A percentile compares a stretch with the other conserved stretches of the same genome.
Conservation (phyloP, 2,888 invertebrate genomes). For the Ichneumoninae sp. region DNA sequence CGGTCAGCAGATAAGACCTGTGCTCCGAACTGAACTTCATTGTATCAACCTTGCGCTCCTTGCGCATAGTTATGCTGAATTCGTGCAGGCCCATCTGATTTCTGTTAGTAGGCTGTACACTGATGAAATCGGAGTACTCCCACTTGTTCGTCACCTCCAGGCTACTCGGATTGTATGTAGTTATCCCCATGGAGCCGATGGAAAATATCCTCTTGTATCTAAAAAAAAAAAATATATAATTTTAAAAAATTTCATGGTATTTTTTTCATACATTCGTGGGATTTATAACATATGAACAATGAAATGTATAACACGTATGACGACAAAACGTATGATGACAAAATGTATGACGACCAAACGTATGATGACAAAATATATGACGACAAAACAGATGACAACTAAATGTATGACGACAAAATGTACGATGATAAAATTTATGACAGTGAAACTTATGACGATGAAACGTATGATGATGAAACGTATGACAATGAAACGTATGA, state of each 20-base stretch:
- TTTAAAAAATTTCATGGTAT: background rate
- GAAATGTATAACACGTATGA: too few species aligned
- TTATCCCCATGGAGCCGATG: conserved; percentile 96
- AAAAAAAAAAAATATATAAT: background rate
- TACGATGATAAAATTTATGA: too few species aligned
- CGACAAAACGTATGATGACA: too few species aligned
- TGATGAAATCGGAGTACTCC: conserved; percentile 93
- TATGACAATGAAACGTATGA: too few species aligned
- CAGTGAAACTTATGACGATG: too few species aligned
- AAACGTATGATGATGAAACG: too few species aligned
- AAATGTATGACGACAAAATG: too few species aligned
- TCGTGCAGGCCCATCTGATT: conserved; percentile 86
- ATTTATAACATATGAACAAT: too few species aligned
- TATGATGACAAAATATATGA: too few species aligned
- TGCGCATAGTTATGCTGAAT: conserved; percentile 93
- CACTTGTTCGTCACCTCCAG: conserved; percentile 97
- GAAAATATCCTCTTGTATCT: conserved; percentile 99
- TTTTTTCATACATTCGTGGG: background rate
- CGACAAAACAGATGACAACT: too few species aligned
- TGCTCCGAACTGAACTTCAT: conserved; percentile 99
- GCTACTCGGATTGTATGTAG: conserved; percentile 97
- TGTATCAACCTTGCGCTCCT: conserved; percentile 95
- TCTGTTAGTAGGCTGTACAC: conserved; percentile 87
- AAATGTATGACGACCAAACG: too few species aligned
- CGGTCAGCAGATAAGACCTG: conserved; percentile 95